Evolutionary conservation across 2,113 vertebrate genomes (phyloP).

Genomic region (Cariama cristata): DNA sequence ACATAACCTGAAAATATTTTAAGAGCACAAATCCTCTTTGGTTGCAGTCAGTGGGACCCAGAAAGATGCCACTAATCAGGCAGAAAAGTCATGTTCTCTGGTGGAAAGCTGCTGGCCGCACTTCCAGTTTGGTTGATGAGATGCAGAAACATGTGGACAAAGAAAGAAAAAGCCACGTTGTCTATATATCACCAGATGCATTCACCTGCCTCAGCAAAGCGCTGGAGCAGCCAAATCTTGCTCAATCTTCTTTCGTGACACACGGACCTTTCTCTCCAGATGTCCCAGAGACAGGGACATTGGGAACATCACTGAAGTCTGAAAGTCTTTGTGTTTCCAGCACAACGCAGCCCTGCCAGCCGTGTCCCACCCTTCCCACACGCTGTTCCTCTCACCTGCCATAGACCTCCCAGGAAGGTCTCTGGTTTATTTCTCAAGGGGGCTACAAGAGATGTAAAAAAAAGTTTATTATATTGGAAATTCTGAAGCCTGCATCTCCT

Average conservation of each 20-base stretch:
- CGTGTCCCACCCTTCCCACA: rapidly evolving
- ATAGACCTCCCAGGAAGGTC: neutral
- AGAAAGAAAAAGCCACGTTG: neutral
- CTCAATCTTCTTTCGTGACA: neutral
- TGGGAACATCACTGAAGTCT: neutral
- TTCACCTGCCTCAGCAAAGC: neutral
- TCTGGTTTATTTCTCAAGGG: neutral
- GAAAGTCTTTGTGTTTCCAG: neutral
- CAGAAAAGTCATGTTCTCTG: neutral
- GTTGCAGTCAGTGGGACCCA: neutral
- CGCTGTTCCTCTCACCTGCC: neutral
- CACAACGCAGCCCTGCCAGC: neutral
- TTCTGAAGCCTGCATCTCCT: neutral
- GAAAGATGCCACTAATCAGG: neutral
- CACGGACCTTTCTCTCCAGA: neutral
- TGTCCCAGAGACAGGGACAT: neutral
- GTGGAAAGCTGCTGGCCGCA: neutral
- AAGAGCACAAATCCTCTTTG: neutral
- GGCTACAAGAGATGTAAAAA: neutral
- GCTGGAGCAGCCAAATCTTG: neutral
- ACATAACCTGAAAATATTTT: neutral
- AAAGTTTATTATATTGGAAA: neutral
- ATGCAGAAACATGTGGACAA: neutral
- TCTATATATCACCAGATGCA: neutral
- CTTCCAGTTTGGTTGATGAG: neutral